These are phyloP conservation scores for Campopleginae sp. DNA, from an alignment of 2,888 invertebrate species.

Conservation along the genomic window DNA sequence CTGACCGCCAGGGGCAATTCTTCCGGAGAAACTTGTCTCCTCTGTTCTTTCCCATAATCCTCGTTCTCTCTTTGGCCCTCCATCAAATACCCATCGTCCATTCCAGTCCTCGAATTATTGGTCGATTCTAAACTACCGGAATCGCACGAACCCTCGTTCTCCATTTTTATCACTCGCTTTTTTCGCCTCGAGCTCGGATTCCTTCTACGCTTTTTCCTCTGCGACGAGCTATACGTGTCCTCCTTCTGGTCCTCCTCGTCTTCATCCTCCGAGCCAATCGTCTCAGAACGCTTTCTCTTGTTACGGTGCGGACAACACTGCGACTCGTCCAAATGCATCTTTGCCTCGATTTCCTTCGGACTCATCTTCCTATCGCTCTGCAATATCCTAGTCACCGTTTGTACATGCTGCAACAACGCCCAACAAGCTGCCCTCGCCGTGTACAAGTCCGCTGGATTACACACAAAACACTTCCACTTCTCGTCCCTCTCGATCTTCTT, in stretches of 20 bases:
- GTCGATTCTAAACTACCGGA: neutral
- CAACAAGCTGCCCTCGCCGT: constrained; percentile 89
- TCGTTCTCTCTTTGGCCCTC: neutral
- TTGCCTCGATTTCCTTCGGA: constrained; percentile 75
- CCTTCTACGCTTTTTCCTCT: constrained; percentile 55
- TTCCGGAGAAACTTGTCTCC: constrained; percentile 16
- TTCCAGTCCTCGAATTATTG: neutral
- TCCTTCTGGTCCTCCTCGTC: constrained; percentile 80
- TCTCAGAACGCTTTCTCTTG: constrained; percentile 77
- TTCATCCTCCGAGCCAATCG: constrained; percentile 74
- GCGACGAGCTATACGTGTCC: constrained; percentile 64
- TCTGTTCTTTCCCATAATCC: neutral
- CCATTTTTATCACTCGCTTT: constrained; percentile 48
- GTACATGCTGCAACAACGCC: constrained; percentile 88
- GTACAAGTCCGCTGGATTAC: constrained; percentile 88
- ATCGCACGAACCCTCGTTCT: constrained; percentile 33
- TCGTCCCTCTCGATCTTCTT: constrained; percentile 91
- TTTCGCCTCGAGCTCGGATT: constrained; percentile 35
- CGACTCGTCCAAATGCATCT: constrained; percentile 80
- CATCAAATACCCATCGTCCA: neutral
- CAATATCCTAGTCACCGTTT: constrained; percentile 79
- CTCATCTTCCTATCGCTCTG: constrained; percentile 74
- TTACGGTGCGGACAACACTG: constrained; percentile 79
- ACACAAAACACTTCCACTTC: constrained; percentile 93
- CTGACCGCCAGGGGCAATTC: constrained; percentile 31